Conservation (phyloP, 1,140 invertebrate species). For the Drosophila arizonae region DNA sequence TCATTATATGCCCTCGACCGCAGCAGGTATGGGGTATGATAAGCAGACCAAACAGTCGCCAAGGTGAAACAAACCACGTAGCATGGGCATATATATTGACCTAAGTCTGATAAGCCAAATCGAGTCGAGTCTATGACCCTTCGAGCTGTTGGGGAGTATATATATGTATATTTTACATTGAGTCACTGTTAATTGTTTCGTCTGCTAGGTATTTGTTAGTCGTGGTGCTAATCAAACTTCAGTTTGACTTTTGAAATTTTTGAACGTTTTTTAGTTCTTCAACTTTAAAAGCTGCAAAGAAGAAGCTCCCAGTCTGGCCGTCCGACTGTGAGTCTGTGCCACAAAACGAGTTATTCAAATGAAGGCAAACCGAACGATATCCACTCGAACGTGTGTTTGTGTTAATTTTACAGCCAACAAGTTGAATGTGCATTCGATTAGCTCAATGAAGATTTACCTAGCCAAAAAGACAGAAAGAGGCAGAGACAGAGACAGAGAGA, state of each 20-base stretch:
- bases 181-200: slow-evolving; percentile 3
- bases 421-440: slow-evolving; percentile 62
- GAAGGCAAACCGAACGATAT: slow-evolving; percentile 41
- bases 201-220: slow-evolving; percentile 25
- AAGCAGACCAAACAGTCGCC: not conserved
- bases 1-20: slow-evolving; percentile 34
- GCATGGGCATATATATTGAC: not conserved
- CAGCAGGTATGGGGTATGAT: slow-evolving; percentile 12
- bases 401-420: slow-evolving; percentile 37
- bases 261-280: slow-evolving; percentile 60
- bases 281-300: slow-evolving; percentile 48
- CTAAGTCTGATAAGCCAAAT: not conserved
- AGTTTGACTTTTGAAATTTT: slow-evolving; percentile 62
- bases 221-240: not conserved
- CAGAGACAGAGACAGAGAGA: not conserved
- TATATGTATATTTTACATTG: too few relatives aligned
- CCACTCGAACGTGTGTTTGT: slow-evolving; percentile 45
- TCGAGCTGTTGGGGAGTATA: too few relatives aligned
- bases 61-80: not conserved
- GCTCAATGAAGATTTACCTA: slow-evolving; percentile 67
- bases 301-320: slow-evolving; percentile 50
- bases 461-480: slow-evolving; percentile 11
- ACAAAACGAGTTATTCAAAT: slow-evolving; percentile 77
- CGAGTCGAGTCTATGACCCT: too few relatives aligned
- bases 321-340: slow-evolving; percentile 44